These are phyloP conservation scores for Corapipo altera DNA, from an alignment of 2,113 vertebrate genomes.

Conservation along the genomic window DNA sequence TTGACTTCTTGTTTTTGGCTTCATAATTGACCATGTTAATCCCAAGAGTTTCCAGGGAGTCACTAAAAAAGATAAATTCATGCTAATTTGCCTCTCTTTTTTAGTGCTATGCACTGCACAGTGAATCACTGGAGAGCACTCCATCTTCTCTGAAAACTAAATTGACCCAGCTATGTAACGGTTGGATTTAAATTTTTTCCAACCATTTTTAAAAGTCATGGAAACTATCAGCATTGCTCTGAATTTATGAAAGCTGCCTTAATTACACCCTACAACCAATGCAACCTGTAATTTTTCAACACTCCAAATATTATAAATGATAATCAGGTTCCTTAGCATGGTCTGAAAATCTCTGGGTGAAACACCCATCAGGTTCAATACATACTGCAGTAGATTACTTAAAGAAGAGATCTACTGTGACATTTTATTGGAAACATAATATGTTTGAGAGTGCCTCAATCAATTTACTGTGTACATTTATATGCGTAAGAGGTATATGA, in stretches of 20 bases:
- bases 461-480: neutral
- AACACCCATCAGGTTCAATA: neutral
- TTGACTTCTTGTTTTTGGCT: slow-evolving; percentile 8
- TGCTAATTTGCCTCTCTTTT: neutral
- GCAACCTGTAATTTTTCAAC: neutral
- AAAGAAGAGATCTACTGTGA: neutral
- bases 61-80: neutral
- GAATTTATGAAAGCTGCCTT: neutral
- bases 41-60: slow-evolving; percentile 1
- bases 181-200: neutral
- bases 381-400: neutral
- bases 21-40: slow-evolving; percentile 34
- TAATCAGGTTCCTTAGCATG: neutral
- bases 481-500: neutral
- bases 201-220: neutral
- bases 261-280: neutral
- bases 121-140: neutral
- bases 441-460: neutral
- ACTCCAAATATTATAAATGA: neutral
- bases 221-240: neutral
- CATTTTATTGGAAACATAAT: neutral
- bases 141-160: neutral
- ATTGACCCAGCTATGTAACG: neutral
- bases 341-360: neutral
- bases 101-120: neutral